A percentile compares a stretch with the other conserved stretches of the same genome.
Conservation (phyloP, 2,888 invertebrate genomes). For the Cryptops parisi region DNA sequence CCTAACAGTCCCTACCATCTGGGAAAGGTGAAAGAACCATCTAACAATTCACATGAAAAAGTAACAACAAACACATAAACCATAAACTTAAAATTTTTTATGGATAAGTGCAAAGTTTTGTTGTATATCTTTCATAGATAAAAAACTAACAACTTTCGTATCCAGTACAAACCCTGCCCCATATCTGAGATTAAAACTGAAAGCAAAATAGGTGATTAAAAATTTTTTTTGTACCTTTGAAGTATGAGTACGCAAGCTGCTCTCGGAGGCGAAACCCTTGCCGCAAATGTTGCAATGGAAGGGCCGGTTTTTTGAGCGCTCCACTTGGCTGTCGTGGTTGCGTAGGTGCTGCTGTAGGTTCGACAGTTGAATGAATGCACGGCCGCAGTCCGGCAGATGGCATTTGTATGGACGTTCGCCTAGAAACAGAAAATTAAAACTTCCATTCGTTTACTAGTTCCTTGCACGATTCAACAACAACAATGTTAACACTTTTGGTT, state of each 20-base stretch:
- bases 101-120: background rate
- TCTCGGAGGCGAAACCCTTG: slow-evolving; percentile 91
- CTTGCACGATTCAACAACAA: too few species aligned
- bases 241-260: slow-evolving; percentile 85
- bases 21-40: too few species aligned
- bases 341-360: slow-evolving; percentile 90
- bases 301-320: slow-evolving; percentile 84
- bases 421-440: slow-evolving; percentile 31
- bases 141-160: too few species aligned
- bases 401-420: slow-evolving; percentile 96
- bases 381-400: slow-evolving; percentile 84
- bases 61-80: too few species aligned
- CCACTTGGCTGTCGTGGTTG: slow-evolving; percentile 91
- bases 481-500: too few species aligned
- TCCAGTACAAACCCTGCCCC: too few species aligned
- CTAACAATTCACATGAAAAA: too few species aligned
- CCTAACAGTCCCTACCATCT: too few species aligned
- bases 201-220: too few species aligned
- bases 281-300: slow-evolving; percentile 95
- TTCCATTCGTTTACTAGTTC: too few species aligned
- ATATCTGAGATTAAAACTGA: too few species aligned
- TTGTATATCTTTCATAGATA: background rate
- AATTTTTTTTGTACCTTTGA: slow-evolving; percentile 69
- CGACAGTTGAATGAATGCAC: slow-evolving; percentile 91
- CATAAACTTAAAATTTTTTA: too few species aligned